Conservation (phyloP, 2,113 vertebrate genomes). For the Poecile atricapillus region DNA sequence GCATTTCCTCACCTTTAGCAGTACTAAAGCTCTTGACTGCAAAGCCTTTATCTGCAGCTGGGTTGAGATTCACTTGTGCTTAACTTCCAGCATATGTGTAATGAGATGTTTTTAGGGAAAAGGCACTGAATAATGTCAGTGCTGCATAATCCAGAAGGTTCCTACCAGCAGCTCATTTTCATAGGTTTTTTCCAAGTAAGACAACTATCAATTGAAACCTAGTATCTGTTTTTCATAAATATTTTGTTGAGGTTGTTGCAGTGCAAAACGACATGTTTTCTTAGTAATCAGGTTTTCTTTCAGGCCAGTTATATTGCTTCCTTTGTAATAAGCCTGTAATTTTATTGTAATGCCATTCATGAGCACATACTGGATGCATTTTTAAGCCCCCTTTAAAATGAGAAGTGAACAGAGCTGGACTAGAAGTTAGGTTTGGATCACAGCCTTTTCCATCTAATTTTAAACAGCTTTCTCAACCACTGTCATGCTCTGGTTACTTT, state of each 20-base stretch:
- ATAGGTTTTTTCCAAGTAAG: neutral
- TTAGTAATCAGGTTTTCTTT: neutral
- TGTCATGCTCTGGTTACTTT: neutral
- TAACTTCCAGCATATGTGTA: neutral
- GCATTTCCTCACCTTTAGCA: neutral
- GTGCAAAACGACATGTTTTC: constrained; percentile 7
- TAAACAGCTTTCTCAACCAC: neutral
- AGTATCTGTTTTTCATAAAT: neutral
- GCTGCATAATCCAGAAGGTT: neutral
- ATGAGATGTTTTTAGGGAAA: neutral
- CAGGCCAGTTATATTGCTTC: neutral
- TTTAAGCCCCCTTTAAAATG: neutral
- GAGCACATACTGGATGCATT: neutral
- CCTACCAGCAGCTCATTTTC: neutral
- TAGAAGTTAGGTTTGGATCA: neutral
- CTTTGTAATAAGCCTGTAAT: neutral
- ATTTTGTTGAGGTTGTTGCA: neutral
- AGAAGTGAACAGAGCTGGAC: neutral
- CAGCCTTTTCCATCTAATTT: neutral
- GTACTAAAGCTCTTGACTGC: neutral
- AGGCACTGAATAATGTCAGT: neutral
- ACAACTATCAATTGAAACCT: neutral
- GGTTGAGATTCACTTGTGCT: neutral
- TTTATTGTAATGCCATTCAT: neutral
- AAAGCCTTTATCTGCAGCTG: neutral